Evolutionary conservation across 2,888 invertebrate genomes (phyloP).

Genomic region (Epinotia bilunana): DNA sequence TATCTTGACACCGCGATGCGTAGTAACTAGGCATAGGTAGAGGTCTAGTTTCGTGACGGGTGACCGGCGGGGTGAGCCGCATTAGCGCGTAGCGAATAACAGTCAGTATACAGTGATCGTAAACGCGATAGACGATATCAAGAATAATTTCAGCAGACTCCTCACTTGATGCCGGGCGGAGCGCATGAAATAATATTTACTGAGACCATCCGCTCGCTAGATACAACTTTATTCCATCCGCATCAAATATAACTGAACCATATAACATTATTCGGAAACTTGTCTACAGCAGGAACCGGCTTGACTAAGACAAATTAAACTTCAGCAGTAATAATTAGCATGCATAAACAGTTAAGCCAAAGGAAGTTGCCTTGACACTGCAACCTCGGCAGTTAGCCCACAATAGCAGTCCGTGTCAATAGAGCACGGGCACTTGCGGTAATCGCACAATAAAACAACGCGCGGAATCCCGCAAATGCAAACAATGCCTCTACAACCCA

Average conservation of each 20-base stretch:
- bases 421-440: conserved; percentile 68
- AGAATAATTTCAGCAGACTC: conserved; percentile 18
- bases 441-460: conserved; percentile 65
- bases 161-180: conserved; percentile 12
- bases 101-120: background rate
- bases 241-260: conserved; percentile 18
- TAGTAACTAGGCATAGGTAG: no score
- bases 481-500: conserved; percentile 56
- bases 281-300: conserved; percentile 2
- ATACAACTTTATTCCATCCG: conserved; percentile 2
- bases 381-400: conserved; percentile 65
- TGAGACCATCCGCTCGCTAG: background rate
- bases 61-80: no score
- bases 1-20: no score
- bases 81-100: no score
- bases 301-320: conserved; percentile 14
- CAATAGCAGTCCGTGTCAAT: conserved; percentile 71
- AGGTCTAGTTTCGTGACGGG: no score
- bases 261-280: conserved; percentile 26
- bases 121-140: conserved; percentile 29
- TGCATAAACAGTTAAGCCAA: conserved; percentile 52
- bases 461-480: conserved; percentile 62
- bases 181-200: conserved; percentile 4
- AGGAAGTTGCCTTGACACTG: conserved; percentile 73
- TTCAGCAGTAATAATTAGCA: conserved; percentile 47